Base-by-base conservation (phyloP, 1,140 invertebrate genomes). In the Diploscapter pachys region DNA sequence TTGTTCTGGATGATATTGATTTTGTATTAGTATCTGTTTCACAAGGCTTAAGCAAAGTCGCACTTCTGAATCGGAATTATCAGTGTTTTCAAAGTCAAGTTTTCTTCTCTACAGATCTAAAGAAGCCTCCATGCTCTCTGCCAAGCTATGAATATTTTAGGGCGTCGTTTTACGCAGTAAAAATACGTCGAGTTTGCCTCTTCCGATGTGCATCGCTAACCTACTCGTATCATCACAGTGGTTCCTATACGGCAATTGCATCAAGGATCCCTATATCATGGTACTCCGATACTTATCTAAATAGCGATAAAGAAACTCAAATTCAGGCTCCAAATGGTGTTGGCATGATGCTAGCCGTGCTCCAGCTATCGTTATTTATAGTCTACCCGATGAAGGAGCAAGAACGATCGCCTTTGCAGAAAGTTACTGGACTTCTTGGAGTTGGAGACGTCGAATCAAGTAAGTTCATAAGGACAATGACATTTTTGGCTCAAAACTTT, bases 121-220 rank as follows among this genome's bases (percentile, higher is more conserved):
- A 31, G 31, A 31, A 31, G 31, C 31, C 31, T 31, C 31, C 31
- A 31, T 31, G 31, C 31, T 31, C 31, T 31, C 31, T 31, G 31
- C 31, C 31, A 31, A 31, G 31, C 31, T 31, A n/a, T 13, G n/a
- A n/a, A 48, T 76, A 55, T 63, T 80, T 59, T 59, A 80, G 75
- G 75, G 71, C 6, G 72, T 82, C 31, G 83, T 84, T 3, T 69
- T 84, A 8, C 72, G 72, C 4, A 82, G 84, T 51, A 72, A 76
- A n/a, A 78, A 72, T 53, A 76, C 73, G 52, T 80, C 80, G 11
- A 80, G 82, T 4, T 73, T 84, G 5, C 84, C 83, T 8, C 72
- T 84, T 5, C 83, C 83, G n/a, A 79, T 84, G 56, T 84, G 83
- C 63, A 73, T 79, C 31, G 84, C 82, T 63, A 84, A 85, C 64